Evolutionary conservation across 2,113 vertebrate species (phyloP), one percentile per base, ranked within the genome.

Genomic region (Thunnus maccoyii): DNA sequence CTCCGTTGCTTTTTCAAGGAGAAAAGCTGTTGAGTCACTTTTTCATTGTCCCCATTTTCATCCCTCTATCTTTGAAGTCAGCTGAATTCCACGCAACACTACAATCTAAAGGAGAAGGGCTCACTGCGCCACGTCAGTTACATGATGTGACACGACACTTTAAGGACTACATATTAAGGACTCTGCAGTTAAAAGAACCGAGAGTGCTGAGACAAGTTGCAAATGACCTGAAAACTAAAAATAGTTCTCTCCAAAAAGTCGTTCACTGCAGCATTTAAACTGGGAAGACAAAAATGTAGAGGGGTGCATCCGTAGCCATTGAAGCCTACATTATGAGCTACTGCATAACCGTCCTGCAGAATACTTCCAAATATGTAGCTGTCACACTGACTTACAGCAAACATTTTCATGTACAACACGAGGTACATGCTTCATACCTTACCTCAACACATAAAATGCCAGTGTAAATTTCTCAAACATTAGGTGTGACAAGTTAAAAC

Each of bases 221-320:
- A 79, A 92, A 86, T 89, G 84, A 89, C 90, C 90, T 88, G 81
- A 84, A 88, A 92, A 88, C 86, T 88, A 85, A 78, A 90, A 92
- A 93, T 88, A 91, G 69, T 86, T 51, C 47, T 3, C 47, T 56
- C 36, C 3, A 47, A 78, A 87, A 85, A 82, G n/a, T 68, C 25
- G 20, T 62, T 76, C 72, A 27, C 75, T 79, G 84, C 84, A 55
- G 86, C 81, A 25, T 86, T 90, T 81, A 41, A 75, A 66, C 60
- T 2, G 54, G 36, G 17, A 22, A 70, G 73, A 82, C 54, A 68
- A 76, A 61, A 65, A 58, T 48, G 69, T 16, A n/a, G 20, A 54
- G 17, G 56, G 64, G 68, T 32, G 44, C 17, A 25, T 44, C 71
- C 30, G 8, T 47, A 48, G 57, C 52, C 18, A n/a, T 1, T 54